Percentiles rank a stretch among this genome's conserved stretches.
These are phyloP conservation scores for Drosophila atripex DNA, from an alignment of 2,888 invertebrate species.

Conservation along the genomic window DNA sequence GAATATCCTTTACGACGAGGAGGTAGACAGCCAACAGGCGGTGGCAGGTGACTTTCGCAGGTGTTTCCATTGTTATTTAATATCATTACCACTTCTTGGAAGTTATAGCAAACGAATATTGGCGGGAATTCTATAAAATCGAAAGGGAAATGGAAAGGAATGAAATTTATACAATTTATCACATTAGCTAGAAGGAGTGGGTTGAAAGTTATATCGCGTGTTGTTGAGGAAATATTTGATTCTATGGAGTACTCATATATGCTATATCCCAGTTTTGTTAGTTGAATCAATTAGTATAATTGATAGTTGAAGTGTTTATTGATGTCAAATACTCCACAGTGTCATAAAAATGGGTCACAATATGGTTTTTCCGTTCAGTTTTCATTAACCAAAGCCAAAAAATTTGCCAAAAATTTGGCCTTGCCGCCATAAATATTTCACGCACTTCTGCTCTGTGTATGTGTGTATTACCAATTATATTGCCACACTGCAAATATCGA, in stretches of 20 bases:
- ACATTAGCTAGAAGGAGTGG: background rate
- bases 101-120: conserved; percentile 15
- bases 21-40: background rate
- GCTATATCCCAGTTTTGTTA: background rate
- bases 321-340: background rate
- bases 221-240: background rate
- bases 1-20: conserved; percentile 16
- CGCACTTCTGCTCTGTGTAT: conserved; percentile 14
- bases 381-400: conserved; percentile 28
- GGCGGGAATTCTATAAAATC: background rate
- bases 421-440: conserved; percentile 32
- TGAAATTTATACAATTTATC: conserved; percentile 10
- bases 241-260: background rate
- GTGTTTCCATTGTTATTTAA: conserved; percentile 37
- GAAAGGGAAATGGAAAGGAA: background rate
- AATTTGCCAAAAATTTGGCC: background rate
- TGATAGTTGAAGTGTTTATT: background rate
- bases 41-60: conserved; percentile 25
- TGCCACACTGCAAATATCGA: conserved; percentile 30
- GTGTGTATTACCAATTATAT: conserved; percentile 31
- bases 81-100: conserved; percentile 32
- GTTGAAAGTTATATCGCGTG: background rate
- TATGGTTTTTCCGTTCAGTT: conserved; percentile 13
- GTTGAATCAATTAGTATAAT: background rate
- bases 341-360: conserved; percentile 1